Evolutionary conservation across 2,113 vertebrate genomes (phyloP).

Genomic region (Coturnix japonica): DNA sequence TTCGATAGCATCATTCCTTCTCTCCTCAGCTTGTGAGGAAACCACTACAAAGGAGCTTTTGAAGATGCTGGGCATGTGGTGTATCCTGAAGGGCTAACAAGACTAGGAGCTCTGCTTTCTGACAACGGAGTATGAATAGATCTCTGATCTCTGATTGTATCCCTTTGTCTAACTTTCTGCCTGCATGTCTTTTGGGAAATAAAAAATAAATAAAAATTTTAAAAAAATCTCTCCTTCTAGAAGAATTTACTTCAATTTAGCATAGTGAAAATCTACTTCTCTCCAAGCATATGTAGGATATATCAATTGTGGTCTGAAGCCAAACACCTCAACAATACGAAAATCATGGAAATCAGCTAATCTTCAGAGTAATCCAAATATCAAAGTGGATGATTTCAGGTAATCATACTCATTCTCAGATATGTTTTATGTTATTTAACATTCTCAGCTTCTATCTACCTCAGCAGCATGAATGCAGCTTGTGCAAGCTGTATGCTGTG

Average conservation of each 20-base stretch:
- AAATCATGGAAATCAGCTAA: rapidly evolving
- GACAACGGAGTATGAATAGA: background rate
- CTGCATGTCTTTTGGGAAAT: background rate
- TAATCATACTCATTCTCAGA: background rate
- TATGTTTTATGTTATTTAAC: background rate
- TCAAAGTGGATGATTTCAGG: background rate
- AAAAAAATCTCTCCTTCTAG: background rate
- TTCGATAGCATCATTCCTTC: background rate
- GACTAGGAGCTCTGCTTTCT: background rate
- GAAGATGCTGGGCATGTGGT: background rate
- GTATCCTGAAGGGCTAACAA: background rate
- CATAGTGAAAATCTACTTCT: background rate
- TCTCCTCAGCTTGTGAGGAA: background rate
- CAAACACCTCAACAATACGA: background rate
- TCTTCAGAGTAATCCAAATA: background rate
- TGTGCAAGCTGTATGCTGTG: background rate
- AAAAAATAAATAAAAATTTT: background rate
- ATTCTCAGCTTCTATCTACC: background rate
- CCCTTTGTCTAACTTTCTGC: background rate
- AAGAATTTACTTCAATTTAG: no score
- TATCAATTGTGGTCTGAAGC: background rate
- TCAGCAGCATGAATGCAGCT: background rate
- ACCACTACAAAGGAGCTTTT: conserved; percentile 33
- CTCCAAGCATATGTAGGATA: rapidly evolving
- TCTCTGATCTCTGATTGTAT: background rate